Evolutionary conservation across 1,140 invertebrate genomes (phyloP), one percentile per base, ranked within the genome.

Genomic region (Nephila pilipes): DNA sequence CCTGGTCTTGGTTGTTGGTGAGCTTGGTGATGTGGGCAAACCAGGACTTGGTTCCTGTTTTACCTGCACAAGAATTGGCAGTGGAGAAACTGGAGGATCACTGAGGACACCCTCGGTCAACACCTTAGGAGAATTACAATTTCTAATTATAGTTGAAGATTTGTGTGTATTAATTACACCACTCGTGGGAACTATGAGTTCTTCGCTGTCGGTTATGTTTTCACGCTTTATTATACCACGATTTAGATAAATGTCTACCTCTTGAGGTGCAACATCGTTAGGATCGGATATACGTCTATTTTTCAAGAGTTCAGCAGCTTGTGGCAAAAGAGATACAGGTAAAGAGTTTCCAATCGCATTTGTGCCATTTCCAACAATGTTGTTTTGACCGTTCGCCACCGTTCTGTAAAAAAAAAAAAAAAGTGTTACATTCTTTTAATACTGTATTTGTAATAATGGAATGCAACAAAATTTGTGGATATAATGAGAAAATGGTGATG

Each of bases 31-130:
- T 55, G 81, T 55, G n/a, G 81, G 54, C 54, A 63, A 20, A 58
- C 55, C 88, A 32, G 88, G 75, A 81, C 75, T 91, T 36, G n/a
- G 46, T 63, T 90, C 88, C 25, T 91, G 89, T 54, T 91, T 91
- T 36, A 91, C 79, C 54, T 81, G 57, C 16, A 91, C 57, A 55
- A 83, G 81, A 16, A 83, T 83, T 83, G 89, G 89, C 75, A 91
- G 1, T 83, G 89, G 79, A 80, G 88, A 90, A 25, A 55, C 38
- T 16, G 75, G 57, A 60, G 38, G 81, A 54, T 83, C 81, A 57
- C 54, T 83, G 46, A 57, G 36, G n/a, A 55, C 88, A 79, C 46
- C 88, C 16, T 57, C 65, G 14, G 29, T 83, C 38, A 55, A 25
- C n/a, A 57, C 54, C 54, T 83, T 57, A 8, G 81, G 81, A 83